Conservation (phyloP, 2,888 invertebrate species). For the Didymodactylos carnosus region DNA sequence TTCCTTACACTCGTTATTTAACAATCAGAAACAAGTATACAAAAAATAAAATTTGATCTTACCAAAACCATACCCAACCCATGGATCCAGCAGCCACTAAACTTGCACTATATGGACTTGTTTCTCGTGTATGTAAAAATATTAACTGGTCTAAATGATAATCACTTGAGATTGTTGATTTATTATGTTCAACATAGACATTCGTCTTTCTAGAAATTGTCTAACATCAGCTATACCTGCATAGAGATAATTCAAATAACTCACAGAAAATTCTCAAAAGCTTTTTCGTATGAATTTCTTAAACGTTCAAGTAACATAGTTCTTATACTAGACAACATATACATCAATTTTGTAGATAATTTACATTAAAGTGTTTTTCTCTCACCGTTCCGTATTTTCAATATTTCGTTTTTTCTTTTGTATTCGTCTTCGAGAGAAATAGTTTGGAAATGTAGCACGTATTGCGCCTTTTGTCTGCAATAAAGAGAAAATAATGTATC, state of each 20-base stretch:
- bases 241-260: background rate
- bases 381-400: background rate
- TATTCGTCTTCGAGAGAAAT: background rate
- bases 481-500: too few relatives aligned
- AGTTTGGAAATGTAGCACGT: background rate
- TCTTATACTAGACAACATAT: background rate
- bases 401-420: background rate
- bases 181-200: background rate
- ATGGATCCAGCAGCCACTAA: constrained; percentile 53
- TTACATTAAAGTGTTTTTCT: background rate
- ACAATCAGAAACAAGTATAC: too few relatives aligned
- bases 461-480: background rate
- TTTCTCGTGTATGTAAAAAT: constrained; percentile 46
- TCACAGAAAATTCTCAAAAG: background rate
- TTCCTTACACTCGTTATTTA: too few relatives aligned
- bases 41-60: too few relatives aligned
- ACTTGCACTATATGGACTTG: constrained; percentile 43
- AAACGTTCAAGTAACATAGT: background rate
- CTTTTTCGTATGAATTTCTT: background rate
- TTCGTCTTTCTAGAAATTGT: background rate
- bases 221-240: background rate
- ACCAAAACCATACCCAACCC: constrained; percentile 56
- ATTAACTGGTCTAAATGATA: constrained; percentile 30
- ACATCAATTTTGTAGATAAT: too few relatives aligned
- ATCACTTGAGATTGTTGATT: background rate